Percentiles rank a stretch among this genome's conserved stretches.
phyloP scores from a whole-genome alignment of 2,888 invertebrate species.

The Pristionchus maxplancki region DNA sequence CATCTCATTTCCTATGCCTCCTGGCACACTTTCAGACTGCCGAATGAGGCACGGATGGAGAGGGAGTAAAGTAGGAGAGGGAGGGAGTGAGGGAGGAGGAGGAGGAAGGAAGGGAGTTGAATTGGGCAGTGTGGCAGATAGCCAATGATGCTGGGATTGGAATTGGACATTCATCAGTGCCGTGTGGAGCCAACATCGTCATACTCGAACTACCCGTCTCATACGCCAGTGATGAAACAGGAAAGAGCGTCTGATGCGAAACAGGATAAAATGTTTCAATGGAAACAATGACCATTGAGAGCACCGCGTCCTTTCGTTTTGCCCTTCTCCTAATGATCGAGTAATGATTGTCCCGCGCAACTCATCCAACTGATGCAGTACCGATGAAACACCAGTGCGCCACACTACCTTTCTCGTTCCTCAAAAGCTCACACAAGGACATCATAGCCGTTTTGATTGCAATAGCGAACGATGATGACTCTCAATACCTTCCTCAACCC shows the following conservation, averaged over 20 bases:
- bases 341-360: not conserved
- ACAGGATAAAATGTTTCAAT: no score
- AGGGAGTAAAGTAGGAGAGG: not conserved
- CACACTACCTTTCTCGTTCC: not conserved
- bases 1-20: constrained; percentile 26
- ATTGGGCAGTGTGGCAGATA: not conserved
- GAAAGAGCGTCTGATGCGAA: no score
- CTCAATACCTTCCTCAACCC: not conserved
- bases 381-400: not conserved
- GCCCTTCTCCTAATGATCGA: no score
- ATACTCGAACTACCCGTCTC: no score
- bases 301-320: no score
- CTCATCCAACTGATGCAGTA: not conserved
- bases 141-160: not conserved
- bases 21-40: constrained; percentile 35
- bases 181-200: no score
- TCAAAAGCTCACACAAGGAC: no score
- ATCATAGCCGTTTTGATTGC: no score
- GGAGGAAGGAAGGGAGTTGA: not conserved
- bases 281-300: no score
- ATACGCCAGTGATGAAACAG: no score
- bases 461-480: no score
- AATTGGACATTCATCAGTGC: no score
- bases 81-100: not conserved
- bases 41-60: not conserved